Percentiles rank a stretch among this genome's conserved stretches.
Evolutionary conservation across 1,140 invertebrate genomes (phyloP).

Genomic region (Neodiprion fabricii): DNA sequence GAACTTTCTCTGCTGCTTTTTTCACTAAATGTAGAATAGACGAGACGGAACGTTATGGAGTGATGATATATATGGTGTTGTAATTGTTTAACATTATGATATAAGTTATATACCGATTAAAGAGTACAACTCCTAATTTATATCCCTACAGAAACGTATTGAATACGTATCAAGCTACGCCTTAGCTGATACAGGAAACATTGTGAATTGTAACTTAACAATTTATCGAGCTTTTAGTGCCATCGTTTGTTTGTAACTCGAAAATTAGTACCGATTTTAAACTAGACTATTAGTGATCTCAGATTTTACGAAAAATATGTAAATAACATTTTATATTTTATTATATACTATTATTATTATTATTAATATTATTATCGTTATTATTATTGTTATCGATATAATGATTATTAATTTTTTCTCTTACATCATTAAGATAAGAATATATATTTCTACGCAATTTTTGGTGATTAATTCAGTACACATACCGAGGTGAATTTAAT

Average conservation of each 20-base stretch:
- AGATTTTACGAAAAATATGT: constrained; percentile 13
- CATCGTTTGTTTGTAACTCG: background rate
- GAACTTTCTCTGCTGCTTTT: constrained; percentile 15
- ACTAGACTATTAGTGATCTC: constrained; percentile 8
- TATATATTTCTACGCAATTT: too few species aligned
- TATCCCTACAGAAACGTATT: background rate
- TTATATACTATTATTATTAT: background rate
- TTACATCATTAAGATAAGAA: too few species aligned
- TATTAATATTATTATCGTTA: too few species aligned
- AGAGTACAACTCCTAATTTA: constrained; percentile 1
- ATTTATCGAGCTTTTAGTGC: background rate
- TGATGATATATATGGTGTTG: background rate
- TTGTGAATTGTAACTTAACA: background rate
- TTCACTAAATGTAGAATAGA: background rate
- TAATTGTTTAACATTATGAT: too few species aligned
- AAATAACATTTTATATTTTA: constrained; percentile 27
- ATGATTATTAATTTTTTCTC: background rate
- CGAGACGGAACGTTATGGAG: background rate
- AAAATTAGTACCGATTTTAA: background rate
- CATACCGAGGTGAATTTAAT: too few species aligned
- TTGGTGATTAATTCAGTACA: too few species aligned
- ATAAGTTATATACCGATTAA: too few species aligned
- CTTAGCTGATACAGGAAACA: background rate
- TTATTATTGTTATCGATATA: too few species aligned
- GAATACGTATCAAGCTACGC: background rate